phyloP scores from a whole-genome alignment of 2,888 invertebrate genomes.

The Leptinotarsa haldemani region DNA sequence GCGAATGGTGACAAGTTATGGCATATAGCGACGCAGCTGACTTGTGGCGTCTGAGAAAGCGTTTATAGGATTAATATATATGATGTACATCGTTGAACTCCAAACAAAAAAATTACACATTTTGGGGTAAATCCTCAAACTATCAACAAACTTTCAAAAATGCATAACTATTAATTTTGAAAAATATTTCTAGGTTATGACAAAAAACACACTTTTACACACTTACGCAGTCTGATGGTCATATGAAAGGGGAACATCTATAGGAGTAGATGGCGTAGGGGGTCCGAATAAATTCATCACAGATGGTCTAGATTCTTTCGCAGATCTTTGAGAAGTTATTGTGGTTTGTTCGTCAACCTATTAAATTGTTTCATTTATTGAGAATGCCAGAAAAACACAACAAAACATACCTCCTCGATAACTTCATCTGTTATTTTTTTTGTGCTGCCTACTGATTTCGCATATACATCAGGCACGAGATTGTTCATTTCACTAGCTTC shows the following conservation, averaged over 20 bases:
- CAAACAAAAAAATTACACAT: too few relatives aligned
- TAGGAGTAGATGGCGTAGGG: slow-evolving; percentile 63
- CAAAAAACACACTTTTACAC: not conserved
- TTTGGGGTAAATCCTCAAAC: too few relatives aligned
- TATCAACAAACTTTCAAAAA: too few relatives aligned
- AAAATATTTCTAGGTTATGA: too few relatives aligned
- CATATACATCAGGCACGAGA: slow-evolving; percentile 54
- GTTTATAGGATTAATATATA: too few relatives aligned
- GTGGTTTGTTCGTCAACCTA: slow-evolving; percentile 85
- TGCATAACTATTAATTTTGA: too few relatives aligned
- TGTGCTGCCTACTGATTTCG: slow-evolving; percentile 64
- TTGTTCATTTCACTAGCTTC: slow-evolving; percentile 51
- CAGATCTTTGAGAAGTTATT: slow-evolving; percentile 76
- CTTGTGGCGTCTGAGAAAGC: too few relatives aligned
- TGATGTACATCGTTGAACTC: too few relatives aligned
- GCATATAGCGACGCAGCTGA: too few relatives aligned
- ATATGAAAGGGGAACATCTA: slow-evolving; percentile 67
- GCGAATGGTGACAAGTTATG: too few relatives aligned
- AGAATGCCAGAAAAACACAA: not conserved
- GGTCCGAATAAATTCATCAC: slow-evolving; percentile 73
- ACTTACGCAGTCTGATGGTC: slow-evolving; percentile 40
- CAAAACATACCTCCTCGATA: slow-evolving; percentile 73
- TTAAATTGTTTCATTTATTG: slow-evolving; percentile 22
- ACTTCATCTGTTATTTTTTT: slow-evolving; percentile 79
- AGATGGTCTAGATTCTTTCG: slow-evolving; percentile 70